Percentiles rank a stretch among this genome's conserved stretches.
These are phyloP conservation scores for Odocoileus virginianus DNA, from an alignment of 2,113 vertebrate species.

Conservation along the genomic window DNA sequence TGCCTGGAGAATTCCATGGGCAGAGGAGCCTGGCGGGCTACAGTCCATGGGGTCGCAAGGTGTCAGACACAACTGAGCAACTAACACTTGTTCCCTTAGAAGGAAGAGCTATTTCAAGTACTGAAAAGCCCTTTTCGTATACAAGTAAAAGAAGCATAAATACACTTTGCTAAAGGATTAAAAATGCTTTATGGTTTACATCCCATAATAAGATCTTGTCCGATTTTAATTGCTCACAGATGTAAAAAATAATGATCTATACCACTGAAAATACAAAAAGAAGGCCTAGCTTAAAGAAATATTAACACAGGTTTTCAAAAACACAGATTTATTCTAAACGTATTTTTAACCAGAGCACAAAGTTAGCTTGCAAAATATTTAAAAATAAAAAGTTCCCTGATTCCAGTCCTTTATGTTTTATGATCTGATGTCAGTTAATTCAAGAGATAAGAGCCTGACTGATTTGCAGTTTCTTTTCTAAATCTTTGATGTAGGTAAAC, in stretches of 20 bases:
- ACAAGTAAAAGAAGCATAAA: conserved; percentile 13
- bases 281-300: background rate
- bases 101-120: conserved; percentile 29
- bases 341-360: background rate
- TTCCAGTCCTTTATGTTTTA: background rate
- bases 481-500: conserved; percentile 43
- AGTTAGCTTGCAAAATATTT: background rate
- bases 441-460: background rate
- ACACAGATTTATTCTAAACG: background rate
- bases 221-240: background rate
- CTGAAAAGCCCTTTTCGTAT: conserved; percentile 8
- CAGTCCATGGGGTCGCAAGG: background rate
- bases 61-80: background rate
- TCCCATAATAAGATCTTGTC: background rate
- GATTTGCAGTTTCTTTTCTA: conserved; percentile 41
- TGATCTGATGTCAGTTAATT: conserved; percentile 12
- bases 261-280: background rate
- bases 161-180: conserved; percentile 12
- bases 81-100: background rate
- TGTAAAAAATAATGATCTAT: conserved; percentile 36
- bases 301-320: conserved; percentile 24
- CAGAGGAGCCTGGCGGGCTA: background rate
- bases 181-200: background rate
- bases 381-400: background rate
- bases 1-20: background rate